phyloP scores from a whole-genome alignment of 2,888 invertebrate genomes.

The Dasysyrphus albostriatus region DNA sequence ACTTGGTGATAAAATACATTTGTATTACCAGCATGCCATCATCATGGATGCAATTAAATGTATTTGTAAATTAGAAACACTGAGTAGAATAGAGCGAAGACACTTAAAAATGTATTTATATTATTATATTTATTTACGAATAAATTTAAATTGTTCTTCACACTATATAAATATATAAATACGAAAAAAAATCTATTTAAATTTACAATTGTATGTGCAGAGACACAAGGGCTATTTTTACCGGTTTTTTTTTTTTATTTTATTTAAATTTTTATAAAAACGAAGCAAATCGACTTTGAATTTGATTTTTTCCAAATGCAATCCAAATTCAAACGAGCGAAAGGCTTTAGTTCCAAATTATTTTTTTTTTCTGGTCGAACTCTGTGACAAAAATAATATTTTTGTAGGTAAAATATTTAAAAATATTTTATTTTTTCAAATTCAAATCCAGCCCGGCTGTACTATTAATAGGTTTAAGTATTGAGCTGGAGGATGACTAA shows the following conservation, averaged over 20 bases:
- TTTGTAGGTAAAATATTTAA: constrained; percentile 43
- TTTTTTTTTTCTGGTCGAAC: constrained; percentile 23
- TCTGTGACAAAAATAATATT: constrained; percentile 59
- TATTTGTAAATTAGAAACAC: constrained; percentile 69
- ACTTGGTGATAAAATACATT: constrained; percentile 63
- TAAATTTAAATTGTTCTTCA: constrained; percentile 75
- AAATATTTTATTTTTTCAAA: constrained; percentile 33
- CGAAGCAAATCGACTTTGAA: constrained; percentile 20
- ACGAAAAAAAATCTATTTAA: constrained; percentile 45
- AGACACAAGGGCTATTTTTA: constrained; percentile 83
- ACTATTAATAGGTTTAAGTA: constrained; percentile 73
- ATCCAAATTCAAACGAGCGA: constrained; percentile 19
- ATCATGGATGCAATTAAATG: constrained; percentile 76
- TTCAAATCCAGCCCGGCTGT: constrained; percentile 73
- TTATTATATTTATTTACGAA: constrained; percentile 75
- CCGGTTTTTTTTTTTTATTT: constrained; percentile 76
- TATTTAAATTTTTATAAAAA: constrained; percentile 35
- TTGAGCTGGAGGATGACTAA: constrained; percentile 75
- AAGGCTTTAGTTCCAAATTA: constrained; percentile 44
- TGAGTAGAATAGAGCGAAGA: constrained; percentile 46
- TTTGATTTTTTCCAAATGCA: constrained; percentile 32
- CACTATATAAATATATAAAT: constrained; percentile 56
- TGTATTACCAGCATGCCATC: constrained; percentile 70
- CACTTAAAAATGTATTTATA: constrained; percentile 71
- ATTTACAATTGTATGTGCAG: constrained; percentile 67